These are phyloP conservation scores for Melipona beecheii DNA, from an alignment of 2,888 invertebrate genomes.

Conservation along the genomic window DNA sequence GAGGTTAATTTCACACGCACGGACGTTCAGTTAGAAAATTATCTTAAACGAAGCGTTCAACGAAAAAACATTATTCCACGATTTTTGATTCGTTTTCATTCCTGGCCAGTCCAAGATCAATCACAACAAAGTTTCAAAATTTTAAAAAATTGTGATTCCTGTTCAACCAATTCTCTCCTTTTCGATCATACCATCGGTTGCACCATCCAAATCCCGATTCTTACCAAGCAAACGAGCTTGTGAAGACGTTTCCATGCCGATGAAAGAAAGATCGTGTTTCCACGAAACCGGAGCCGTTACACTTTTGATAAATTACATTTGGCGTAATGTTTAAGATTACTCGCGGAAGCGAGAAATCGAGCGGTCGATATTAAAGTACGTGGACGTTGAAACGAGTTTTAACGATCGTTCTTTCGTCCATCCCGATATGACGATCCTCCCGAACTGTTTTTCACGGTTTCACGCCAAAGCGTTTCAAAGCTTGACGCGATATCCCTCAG, in stretches of 20 bases:
- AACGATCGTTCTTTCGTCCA: background rate
- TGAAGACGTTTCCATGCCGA: background rate
- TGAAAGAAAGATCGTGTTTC: background rate
- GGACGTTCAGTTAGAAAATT: too few relatives aligned
- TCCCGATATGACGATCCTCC: background rate
- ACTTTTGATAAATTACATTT: constrained; percentile 2
- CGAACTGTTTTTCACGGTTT: constrained; percentile 2
- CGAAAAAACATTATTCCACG: too few relatives aligned
- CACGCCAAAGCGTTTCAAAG: background rate
- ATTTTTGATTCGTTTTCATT: too few relatives aligned
- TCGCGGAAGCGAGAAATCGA: background rate
- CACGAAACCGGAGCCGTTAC: background rate
- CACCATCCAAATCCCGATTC: too few relatives aligned
- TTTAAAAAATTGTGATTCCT: too few relatives aligned
- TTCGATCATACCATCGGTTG: too few relatives aligned
- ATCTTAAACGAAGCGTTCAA: too few relatives aligned
- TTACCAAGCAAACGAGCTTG: too few relatives aligned
- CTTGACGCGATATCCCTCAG: background rate
- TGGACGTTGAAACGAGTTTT: constrained; percentile 2
- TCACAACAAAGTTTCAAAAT: too few relatives aligned
- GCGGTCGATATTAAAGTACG: background rate
- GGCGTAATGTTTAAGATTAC: background rate
- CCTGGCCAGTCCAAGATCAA: too few relatives aligned
- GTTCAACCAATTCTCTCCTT: too few relatives aligned
- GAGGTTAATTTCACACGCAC: too few relatives aligned